These are phyloP conservation scores for Hyles lineata DNA, from an alignment of 2,888 invertebrate species.

Conservation along the genomic window DNA sequence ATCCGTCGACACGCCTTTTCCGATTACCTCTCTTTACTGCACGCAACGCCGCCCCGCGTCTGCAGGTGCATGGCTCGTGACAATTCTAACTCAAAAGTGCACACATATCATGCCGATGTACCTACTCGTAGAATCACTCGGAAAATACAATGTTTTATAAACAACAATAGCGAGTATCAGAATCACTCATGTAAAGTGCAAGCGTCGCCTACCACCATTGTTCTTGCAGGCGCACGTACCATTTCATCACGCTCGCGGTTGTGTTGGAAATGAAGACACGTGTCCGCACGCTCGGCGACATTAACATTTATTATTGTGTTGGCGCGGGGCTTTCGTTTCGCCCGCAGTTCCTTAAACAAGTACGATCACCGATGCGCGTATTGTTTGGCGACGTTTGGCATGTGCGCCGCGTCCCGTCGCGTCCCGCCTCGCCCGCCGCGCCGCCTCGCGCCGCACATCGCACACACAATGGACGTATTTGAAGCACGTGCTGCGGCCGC, in stretches of 20 bases:
- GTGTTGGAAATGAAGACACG: conserved; percentile 69
- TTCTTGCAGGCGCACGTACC: conserved; percentile 63
- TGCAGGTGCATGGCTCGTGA: not conserved
- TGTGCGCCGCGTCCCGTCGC: conserved; percentile 71
- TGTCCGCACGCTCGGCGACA: conserved; percentile 66
- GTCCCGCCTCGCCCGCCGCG: conserved; percentile 50
- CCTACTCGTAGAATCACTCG: conserved; percentile 49
- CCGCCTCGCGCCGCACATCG: conserved; percentile 66
- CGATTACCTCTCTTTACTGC: conserved; percentile 57
- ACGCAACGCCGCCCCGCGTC: conserved; percentile 35
- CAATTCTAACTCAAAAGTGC: not conserved
- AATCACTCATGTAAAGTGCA: conserved; percentile 50
- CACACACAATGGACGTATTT: conserved; percentile 77
- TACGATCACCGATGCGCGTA: conserved; percentile 75
- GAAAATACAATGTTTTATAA: conserved; percentile 50
- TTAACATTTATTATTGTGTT: conserved; percentile 67
- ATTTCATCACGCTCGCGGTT: conserved; percentile 69
- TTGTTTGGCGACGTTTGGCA: conserved; percentile 77
- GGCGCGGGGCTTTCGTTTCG: conserved; percentile 68
- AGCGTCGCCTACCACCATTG: conserved; percentile 66
- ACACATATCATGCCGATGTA: conserved; percentile 37
- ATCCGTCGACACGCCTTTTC: conserved; percentile 62
- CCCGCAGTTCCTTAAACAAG: conserved; percentile 67
- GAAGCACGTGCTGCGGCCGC: conserved; percentile 79
- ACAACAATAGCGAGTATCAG: conserved; percentile 52